Evolutionary conservation across 2,113 vertebrate species (phyloP).

Genomic region (Zingel zingel): DNA sequence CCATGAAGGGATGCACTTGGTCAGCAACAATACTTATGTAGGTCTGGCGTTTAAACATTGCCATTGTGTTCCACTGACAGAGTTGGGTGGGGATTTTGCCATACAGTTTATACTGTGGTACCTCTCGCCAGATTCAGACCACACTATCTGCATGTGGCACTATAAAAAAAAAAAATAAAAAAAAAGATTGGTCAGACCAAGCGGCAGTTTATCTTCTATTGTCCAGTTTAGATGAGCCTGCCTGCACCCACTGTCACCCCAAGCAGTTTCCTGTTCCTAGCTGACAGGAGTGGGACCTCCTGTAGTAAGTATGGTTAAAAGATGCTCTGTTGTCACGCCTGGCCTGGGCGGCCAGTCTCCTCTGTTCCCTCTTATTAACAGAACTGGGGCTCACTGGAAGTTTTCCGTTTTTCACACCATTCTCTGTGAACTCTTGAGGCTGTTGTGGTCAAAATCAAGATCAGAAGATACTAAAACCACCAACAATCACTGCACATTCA

Average conservation of each 20-base stretch:
- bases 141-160: neutral
- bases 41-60: neutral
- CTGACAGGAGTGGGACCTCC: neutral
- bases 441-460: neutral
- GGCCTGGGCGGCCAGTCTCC: neutral
- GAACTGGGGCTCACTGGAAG: neutral
- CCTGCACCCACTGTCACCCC: neutral
- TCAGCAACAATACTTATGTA: neutral
- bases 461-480: neutral
- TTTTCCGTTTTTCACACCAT: neutral
- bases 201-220: neutral
- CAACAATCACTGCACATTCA: neutral
- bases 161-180: too few species aligned
- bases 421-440: neutral
- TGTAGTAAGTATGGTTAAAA: neutral
- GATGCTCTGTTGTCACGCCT: neutral
- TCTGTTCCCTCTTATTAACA: neutral
- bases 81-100: neutral
- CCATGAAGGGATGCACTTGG: neutral
- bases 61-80: neutral
- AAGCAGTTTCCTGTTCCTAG: neutral
- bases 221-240: neutral
- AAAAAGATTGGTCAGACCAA: neutral
- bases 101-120: neutral
- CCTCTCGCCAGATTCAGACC: neutral